These are phyloP conservation scores for Coelinius sp. DNA, from an alignment of 2,888 invertebrate genomes.

Conservation along the genomic window DNA sequence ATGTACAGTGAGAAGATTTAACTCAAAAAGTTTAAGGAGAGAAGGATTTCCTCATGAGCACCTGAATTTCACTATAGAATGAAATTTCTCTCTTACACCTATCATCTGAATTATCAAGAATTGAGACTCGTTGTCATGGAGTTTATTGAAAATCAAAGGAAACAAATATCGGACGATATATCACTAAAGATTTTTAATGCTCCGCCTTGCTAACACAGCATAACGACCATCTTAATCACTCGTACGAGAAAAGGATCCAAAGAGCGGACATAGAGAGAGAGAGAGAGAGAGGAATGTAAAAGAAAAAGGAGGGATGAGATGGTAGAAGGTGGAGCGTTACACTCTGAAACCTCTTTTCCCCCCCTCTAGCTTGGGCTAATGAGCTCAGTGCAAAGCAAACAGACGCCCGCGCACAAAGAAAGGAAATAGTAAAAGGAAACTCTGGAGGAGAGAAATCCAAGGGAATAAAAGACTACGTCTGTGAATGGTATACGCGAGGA, in stretches of 20 bases:
- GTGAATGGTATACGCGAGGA: constrained; percentile 19
- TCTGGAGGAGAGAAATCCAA: constrained; percentile 35
- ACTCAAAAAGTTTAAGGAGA: background rate
- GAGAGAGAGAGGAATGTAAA: constrained; percentile 20
- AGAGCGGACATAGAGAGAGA: constrained; percentile 21
- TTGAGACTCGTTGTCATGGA: constrained; percentile 16
- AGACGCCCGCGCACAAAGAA: constrained; percentile 49
- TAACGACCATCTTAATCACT: constrained; percentile 59
- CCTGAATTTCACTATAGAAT: too few relatives aligned
- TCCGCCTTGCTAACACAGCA: constrained; percentile 52
- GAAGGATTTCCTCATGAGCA: background rate
- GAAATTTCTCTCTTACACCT: background rate
- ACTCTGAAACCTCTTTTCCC: background rate
- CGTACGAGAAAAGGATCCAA: constrained; percentile 20
- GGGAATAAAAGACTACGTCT: constrained; percentile 30
- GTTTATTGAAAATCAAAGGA: constrained; percentile 52
- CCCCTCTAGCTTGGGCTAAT: constrained; percentile 47
- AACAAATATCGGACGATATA: constrained; percentile 55
- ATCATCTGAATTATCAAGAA: constrained; percentile 3
- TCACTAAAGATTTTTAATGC: constrained; percentile 50
- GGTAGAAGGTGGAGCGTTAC: constrained; percentile 25
- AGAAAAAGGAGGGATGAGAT: constrained; percentile 11
- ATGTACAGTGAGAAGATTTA: background rate
- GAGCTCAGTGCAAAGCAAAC: constrained; percentile 59
- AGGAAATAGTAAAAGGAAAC: constrained; percentile 47